Conservation (phyloP, 2,797 vertebrate genomes). For the Heteromormyrus szaboi region DNA sequence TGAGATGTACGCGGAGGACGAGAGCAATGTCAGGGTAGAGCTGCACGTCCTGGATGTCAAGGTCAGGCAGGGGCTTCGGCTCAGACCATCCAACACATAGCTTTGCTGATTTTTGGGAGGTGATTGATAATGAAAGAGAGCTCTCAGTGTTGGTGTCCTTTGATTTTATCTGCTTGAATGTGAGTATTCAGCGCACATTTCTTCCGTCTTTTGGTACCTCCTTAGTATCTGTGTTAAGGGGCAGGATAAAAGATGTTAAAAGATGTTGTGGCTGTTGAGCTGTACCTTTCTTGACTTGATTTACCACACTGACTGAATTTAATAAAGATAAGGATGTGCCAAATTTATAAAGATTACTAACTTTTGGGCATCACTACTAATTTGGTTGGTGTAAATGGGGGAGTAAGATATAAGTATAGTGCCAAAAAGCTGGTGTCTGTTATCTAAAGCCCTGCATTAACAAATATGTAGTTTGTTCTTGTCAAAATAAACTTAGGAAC, state of each 20-base stretch:
- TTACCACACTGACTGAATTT: too few species aligned
- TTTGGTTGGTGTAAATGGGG: too few species aligned
- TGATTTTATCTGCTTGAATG: neutral
- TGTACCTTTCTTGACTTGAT: too few species aligned
- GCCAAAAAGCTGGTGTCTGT: too few species aligned
- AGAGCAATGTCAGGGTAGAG: constrained; percentile 83
- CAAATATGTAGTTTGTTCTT: too few species aligned
- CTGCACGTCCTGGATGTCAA: constrained; percentile 97
- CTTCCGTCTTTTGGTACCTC: neutral
- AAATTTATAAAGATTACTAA: too few species aligned
- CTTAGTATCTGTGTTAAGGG: neutral
- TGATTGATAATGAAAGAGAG: neutral
- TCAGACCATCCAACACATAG: neutral
- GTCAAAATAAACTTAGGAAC: too few species aligned
- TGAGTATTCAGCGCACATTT: neutral
- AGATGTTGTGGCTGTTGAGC: too few species aligned
- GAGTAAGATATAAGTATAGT: too few species aligned
- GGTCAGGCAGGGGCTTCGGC: constrained; percentile 53
- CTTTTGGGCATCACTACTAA: too few species aligned
- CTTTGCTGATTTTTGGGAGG: neutral
- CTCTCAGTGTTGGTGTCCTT: neutral
- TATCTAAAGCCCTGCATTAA: too few species aligned
- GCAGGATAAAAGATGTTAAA: neutral
- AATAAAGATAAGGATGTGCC: too few species aligned
- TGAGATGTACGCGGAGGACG: constrained; percentile 95